A percentile compares a stretch with the other conserved stretches of the same genome.
These are phyloP conservation scores for Chaenogobius annularis DNA, from an alignment of 2,113 vertebrate genomes.

Conservation along the genomic window DNA sequence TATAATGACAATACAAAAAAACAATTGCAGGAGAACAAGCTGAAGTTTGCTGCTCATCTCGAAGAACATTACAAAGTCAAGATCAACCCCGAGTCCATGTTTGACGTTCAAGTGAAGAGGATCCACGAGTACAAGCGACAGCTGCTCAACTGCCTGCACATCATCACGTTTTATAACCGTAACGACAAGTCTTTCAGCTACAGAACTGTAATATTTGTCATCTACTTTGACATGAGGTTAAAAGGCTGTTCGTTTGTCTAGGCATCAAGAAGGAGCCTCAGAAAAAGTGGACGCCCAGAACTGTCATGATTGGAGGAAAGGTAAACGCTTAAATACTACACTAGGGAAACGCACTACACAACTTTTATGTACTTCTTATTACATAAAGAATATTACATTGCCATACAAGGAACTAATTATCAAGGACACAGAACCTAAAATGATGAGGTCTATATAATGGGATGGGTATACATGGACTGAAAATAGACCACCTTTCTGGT, in stretches of 20 bases:
- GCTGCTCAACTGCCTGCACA: slow-evolving; percentile 90
- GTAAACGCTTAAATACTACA: slow-evolving; percentile 53
- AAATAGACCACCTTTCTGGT: no score
- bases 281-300: slow-evolving; percentile 85
- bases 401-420: no score
- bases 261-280: slow-evolving; percentile 87
- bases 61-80: slow-evolving; percentile 88
- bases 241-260: slow-evolving; percentile 38
- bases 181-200: slow-evolving; percentile 45
- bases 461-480: no score
- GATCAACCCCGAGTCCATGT: slow-evolving; percentile 90
- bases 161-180: slow-evolving; percentile 91
- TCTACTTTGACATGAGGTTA: background rate
- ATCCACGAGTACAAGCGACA: slow-evolving; percentile 93
- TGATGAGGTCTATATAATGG: no score
- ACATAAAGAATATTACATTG: no score
- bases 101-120: slow-evolving; percentile 90
- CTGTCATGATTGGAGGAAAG: slow-evolving; percentile 92
- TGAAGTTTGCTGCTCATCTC: slow-evolving; percentile 84
- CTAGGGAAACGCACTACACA: no score
- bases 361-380: no score
- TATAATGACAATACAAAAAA: background rate
- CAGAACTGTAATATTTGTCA: no score
- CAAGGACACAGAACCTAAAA: no score
- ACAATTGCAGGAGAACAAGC: slow-evolving; percentile 85